A percentile compares a stretch with the other conserved stretches of the same genome.
Conservation (phyloP, 2,888 invertebrate species). For the Parasteatoda lunata region DNA sequence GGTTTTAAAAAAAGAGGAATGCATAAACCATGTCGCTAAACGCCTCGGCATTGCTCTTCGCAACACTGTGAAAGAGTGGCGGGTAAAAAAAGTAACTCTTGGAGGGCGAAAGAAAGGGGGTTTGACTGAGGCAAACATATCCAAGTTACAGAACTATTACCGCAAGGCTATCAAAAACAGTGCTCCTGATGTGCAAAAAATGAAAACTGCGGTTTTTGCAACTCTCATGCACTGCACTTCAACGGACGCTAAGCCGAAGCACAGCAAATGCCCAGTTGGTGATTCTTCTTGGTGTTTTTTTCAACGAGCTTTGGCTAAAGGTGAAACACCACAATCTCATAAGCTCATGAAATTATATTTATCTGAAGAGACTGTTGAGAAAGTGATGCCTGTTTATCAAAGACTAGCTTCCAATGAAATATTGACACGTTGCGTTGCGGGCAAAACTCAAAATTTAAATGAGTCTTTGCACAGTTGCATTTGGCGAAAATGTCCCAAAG, state of each 20-base stretch:
- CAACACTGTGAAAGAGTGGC: slow-evolving; percentile 3
- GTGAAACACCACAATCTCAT: neutral
- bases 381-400: neutral
- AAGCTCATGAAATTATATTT: too few relatives aligned
- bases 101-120: slow-evolving; percentile 4
- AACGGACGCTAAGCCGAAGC: slow-evolving; percentile 1
- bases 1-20: slow-evolving; percentile 9
- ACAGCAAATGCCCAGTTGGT: slow-evolving; percentile 3
- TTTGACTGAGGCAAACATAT: slow-evolving; percentile 7
- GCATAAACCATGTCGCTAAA: slow-evolving; percentile 12
- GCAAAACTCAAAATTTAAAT: too few relatives aligned
- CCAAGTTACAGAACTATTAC: slow-evolving; percentile 6
- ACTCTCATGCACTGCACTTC: slow-evolving; percentile 1
- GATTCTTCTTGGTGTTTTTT: slow-evolving; percentile 27
- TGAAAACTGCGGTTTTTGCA: slow-evolving; percentile 17
- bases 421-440: neutral
- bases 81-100: neutral
- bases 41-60: neutral
- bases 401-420: neutral
- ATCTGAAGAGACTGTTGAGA: too few relatives aligned
- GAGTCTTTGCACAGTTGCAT: too few relatives aligned
- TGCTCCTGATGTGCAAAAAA: neutral
- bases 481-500: too few relatives aligned
- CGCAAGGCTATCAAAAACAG: slow-evolving; percentile 1
- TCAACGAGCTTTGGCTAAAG: neutral